Evolutionary conservation across 2,797 vertebrate species (phyloP).

Genomic region (Saxicola maurus): DNA sequence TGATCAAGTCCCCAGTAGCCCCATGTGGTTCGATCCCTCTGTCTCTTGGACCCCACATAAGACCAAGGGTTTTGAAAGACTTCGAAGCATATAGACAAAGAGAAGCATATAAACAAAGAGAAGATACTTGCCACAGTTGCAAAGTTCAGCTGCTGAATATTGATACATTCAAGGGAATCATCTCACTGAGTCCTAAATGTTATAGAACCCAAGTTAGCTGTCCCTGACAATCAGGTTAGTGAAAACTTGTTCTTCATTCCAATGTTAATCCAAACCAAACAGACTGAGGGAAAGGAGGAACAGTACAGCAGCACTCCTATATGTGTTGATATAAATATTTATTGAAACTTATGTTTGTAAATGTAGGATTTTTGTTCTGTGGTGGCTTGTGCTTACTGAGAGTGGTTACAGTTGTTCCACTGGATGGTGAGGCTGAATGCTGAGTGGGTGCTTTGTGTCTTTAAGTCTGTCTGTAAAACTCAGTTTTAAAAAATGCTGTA

Average conservation of each 20-base stretch:
- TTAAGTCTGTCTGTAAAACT: not conserved
- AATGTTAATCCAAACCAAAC: not conserved
- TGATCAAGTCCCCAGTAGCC: not conserved
- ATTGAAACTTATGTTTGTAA: not conserved
- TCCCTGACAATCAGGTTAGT: not conserved
- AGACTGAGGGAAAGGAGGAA: not conserved
- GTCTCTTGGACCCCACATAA: not conserved
- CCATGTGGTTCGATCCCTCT: not conserved
- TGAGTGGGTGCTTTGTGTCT: not conserved
- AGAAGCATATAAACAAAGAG: not conserved
- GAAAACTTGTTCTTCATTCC: not conserved
- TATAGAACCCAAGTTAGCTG: not conserved
- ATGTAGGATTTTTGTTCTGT: not conserved
- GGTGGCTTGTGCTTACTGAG: not conserved
- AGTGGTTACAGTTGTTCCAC: not conserved
- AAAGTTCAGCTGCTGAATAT: not conserved
- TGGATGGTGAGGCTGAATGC: not conserved
- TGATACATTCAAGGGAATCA: not conserved
- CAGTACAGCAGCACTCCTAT: not conserved
- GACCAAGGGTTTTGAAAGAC: not conserved
- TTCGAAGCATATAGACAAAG: not conserved
- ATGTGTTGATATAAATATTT: not conserved
- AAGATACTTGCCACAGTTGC: not conserved
- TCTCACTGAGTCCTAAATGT: not conserved
- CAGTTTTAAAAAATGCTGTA: not conserved